Base-by-base conservation (phyloP, 2,113 vertebrate species). In the Petromus typicus region DNA sequence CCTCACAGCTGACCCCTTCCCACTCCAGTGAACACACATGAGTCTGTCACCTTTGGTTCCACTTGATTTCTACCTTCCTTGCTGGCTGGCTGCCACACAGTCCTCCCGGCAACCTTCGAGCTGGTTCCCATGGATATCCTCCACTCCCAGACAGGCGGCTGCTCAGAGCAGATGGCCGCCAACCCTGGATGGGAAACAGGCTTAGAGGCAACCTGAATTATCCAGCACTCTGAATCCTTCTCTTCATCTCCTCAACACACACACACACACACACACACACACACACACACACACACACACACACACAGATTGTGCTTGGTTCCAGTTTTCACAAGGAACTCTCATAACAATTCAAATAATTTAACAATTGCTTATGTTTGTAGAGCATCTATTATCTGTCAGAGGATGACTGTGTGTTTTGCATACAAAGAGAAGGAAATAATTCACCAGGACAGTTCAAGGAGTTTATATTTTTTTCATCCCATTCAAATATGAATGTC, bases 61-160 rank as follows among this genome's bases (percentile, higher is more conserved):
- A 80, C 92, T 87, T 87, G 80, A 92, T 86, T 92, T 93, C 95
- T 87, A 87, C 51, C 94, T 92, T 95, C 93, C 82, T 32, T 1
- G 69, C 9, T 64, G 96, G 97, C 96, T 84, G 63, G 89, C 90
- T 54, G 96, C 97, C 97, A 97, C 10, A 5, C 34, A 88, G 83
- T 92, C 75, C 69, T 96, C 95, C 95, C 90, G 10, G 96, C 96
- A 97, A 94, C 90, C 71, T 96, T 61, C 2, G 4, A 0, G 3
- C 2, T 40, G 92, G 98, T 97, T 98, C 63, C 96, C 96, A 98
- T 96, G 96, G 98, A 96, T 98, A 98, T 97, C 57, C 54, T 10
- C 0, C 0, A 94, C 94, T 95, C 90, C 23, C 37, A n/a, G 90
- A 96, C 94, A 93, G 92, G 80, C 88, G 13, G 89, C 64, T 17